phyloP scores from a whole-genome alignment of 2,113 vertebrate species.

The Burhinus oedicnemus region DNA sequence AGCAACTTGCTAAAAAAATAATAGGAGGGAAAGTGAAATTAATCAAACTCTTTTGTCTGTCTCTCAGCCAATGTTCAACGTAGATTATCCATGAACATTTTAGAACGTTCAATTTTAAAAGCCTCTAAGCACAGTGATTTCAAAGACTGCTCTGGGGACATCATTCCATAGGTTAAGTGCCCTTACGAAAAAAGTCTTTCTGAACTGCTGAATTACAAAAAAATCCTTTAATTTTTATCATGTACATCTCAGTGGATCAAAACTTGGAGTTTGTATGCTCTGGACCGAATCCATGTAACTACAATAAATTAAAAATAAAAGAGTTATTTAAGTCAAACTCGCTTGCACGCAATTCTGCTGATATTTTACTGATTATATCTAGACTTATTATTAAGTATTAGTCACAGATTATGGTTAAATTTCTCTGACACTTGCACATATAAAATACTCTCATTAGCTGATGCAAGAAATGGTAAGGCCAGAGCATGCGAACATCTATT shows the following conservation, averaged over 20 bases:
- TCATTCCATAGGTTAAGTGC: background rate
- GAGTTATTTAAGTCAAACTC: conserved; percentile 2
- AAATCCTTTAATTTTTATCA: background rate
- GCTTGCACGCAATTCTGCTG: background rate
- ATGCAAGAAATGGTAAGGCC: background rate
- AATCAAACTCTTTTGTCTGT: background rate
- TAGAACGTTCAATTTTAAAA: background rate
- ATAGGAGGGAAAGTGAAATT: background rate
- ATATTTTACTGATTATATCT: conserved; percentile 42
- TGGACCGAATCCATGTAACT: background rate
- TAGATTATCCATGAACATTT: background rate
- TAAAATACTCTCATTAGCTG: conserved; percentile 12
- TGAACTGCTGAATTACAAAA: background rate
- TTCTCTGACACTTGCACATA: conserved; percentile 42
- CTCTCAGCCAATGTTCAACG: background rate
- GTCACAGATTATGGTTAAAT: conserved; percentile 7
- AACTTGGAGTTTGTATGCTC: background rate
- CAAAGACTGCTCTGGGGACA: background rate
- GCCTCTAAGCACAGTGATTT: background rate
- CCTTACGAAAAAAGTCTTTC: background rate
- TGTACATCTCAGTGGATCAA: background rate
- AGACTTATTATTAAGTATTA: conserved; percentile 31
- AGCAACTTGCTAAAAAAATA: background rate
- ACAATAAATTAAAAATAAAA: conserved; percentile 37
- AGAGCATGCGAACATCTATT: background rate